Percentiles rank a stretch among this genome's conserved stretches.
phyloP scores from a whole-genome alignment of 1,140 invertebrate genomes.

The Apocrypta bakeri region DNA sequence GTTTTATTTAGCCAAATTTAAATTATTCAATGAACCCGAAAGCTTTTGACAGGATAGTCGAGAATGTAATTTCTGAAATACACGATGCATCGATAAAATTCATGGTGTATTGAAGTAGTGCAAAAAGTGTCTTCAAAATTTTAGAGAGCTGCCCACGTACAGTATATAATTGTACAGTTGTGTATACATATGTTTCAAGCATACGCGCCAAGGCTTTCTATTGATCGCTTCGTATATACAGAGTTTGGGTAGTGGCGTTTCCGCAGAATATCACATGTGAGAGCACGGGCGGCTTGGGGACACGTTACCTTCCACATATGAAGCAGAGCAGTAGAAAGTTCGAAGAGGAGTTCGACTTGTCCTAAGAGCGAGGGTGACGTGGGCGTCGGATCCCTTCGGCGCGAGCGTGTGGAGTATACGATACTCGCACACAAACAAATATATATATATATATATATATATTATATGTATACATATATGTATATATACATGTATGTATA shows the following conservation, averaged over 20 bases:
- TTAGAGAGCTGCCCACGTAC: not conserved
- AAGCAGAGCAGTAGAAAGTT: constrained; percentile 65
- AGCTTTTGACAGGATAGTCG: too few species aligned
- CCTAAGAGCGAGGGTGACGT: not conserved
- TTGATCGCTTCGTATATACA: too few species aligned
- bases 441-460: not conserved
- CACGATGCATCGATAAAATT: not conserved
- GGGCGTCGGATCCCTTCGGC: not conserved
- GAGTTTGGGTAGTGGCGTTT: not conserved
- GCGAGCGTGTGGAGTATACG: too few species aligned
- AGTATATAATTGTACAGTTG: not conserved
- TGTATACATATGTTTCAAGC: not conserved
- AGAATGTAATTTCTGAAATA: too few species aligned
- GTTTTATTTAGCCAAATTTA: too few species aligned
- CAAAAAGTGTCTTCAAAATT: not conserved
- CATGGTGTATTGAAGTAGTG: not conserved
- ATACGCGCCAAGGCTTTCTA: too few species aligned
- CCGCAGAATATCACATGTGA: constrained; percentile 54
- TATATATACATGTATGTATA: not conserved
- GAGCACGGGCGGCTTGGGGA: constrained; percentile 64
- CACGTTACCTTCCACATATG: constrained; percentile 67
- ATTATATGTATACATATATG: not conserved
- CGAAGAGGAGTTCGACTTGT: constrained; percentile 59
- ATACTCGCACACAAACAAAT: too few species aligned
- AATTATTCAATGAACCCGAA: not conserved